Base-by-base conservation (phyloP, 2,888 invertebrate genomes). In the Andrena fulva region DNA sequence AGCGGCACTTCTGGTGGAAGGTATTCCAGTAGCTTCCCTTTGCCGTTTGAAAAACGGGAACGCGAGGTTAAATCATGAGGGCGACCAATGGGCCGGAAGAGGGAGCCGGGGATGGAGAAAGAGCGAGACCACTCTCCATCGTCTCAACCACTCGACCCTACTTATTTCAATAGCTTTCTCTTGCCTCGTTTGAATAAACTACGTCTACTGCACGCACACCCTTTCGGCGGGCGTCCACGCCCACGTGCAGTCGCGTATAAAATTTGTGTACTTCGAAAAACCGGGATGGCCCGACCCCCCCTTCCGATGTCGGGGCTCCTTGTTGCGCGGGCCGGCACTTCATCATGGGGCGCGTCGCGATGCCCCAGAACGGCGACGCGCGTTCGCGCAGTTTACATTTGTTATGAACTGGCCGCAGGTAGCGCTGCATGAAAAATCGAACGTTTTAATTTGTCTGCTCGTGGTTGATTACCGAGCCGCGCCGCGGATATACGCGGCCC, bases 151-250 rank as follows among this genome's bases (percentile, higher is more conserved):
- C 91, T 92, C 92, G 91, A 93, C 91, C 92, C 92, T 93, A 92
- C 93, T 93, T 92, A 92, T 92, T 91, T 92, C 92, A 92, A 93
- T 93, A 91, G 92, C 91, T 91, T 91, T 91, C 91, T 90, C 89
- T 90, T 88, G 89, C 89, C 89, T 91, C 91, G 91, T 92, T 92
- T 92, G 92, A 92, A 92, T 92, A 91, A 93, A 90, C 91, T 90
- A 82, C 82, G 82, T 87, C 89, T 82, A 75, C 62, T 66, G 56
- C 77, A 60, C 74, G 69, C 80, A 68, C 72, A 72, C 72, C 71
- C 76, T 72, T 82, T 68, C 68, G 52, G 56, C 29, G 56, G n/a
- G 29, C 50, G 62, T 48, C 27, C 60, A 35, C 60, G 42, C 35
- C 35, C 56, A 27, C 66, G 71, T 50, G 80, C 69, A 77, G 54